Conservation (phyloP, 2,113 vertebrate species). For the Fregata magnificens region DNA sequence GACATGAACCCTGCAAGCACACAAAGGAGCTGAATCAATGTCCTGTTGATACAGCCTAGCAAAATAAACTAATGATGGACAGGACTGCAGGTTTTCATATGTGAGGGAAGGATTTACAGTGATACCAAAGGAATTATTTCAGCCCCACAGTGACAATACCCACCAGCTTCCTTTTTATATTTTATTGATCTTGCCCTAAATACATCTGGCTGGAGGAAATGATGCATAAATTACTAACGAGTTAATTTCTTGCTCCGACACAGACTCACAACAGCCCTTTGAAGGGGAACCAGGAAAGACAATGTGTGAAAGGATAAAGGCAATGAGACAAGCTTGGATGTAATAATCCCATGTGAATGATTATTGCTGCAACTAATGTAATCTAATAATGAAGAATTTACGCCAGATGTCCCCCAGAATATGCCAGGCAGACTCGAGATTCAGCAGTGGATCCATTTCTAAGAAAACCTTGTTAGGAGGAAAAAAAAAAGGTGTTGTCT, state of each 20-base stretch:
- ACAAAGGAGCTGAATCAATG: background rate
- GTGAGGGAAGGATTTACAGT: conserved; percentile 19
- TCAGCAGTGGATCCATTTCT: conserved; percentile 51
- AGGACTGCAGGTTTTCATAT: background rate
- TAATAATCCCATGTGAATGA: conserved; percentile 65
- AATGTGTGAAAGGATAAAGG: conserved; percentile 66
- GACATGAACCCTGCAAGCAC: background rate
- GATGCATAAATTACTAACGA: conserved; percentile 63
- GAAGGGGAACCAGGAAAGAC: conserved; percentile 47
- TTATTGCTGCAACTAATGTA: conserved; percentile 65
- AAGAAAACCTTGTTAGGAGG: conserved; percentile 36
- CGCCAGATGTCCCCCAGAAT: conserved; percentile 52
- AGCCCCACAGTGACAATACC: background rate
- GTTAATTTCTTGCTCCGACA: conserved; percentile 51
- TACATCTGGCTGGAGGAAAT: conserved; percentile 54
- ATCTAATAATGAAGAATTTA: conserved; percentile 66
- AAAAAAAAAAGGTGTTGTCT: background rate
- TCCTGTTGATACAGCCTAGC: background rate
- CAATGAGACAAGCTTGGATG: conserved; percentile 55
- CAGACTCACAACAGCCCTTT: conserved; percentile 46
- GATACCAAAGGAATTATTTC: conserved; percentile 56
- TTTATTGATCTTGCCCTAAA: conserved; percentile 59
- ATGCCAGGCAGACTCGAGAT: conserved; percentile 26
- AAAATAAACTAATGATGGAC: background rate
- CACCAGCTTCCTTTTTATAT: conserved; percentile 38